phyloP scores from a whole-genome alignment of 2,113 vertebrate genomes.

The Calidris pugnax region DNA sequence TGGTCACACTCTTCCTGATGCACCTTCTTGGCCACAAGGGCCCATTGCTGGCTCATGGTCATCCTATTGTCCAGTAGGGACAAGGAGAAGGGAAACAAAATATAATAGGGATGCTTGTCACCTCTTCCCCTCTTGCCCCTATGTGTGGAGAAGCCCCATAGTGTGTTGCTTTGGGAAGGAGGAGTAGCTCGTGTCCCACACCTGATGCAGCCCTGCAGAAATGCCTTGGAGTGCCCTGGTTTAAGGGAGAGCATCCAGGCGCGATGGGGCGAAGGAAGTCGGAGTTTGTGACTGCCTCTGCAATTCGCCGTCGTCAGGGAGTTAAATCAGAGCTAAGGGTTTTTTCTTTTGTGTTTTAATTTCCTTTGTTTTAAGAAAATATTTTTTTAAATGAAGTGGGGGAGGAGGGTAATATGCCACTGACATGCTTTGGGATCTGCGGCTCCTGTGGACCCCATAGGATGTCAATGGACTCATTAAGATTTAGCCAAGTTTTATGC shows the following conservation, averaged over 20 bases:
- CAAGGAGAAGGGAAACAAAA: background rate
- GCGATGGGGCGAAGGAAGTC: background rate
- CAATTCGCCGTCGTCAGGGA: conserved; percentile 28
- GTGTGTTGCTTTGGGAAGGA: background rate
- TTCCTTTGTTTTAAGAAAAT: conserved; percentile 70
- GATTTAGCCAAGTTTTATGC: conserved; percentile 79
- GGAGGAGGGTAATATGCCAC: conserved; percentile 38
- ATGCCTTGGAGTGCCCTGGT: background rate
- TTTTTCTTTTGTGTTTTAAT: conserved; percentile 37
- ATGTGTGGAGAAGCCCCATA: background rate
- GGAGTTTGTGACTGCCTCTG: conserved; percentile 6
- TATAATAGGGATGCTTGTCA: background rate
- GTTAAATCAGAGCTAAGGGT: background rate
- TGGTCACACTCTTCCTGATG: too few relatives aligned
- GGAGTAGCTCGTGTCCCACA: background rate
- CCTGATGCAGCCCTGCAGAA: background rate
- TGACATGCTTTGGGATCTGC: conserved; percentile 73
- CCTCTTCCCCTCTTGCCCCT: background rate
- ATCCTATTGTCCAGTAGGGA: too few relatives aligned
- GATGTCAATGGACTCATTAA: conserved; percentile 82
- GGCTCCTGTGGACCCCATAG: conserved; percentile 74
- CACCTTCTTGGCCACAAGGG: too few relatives aligned
- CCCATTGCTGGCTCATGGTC: too few relatives aligned
- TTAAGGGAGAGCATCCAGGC: background rate
- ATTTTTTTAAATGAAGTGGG: conserved; percentile 48